These are phyloP conservation scores for Lineus longissimus DNA, from an alignment of 1,140 invertebrate genomes.

Conservation along the genomic window DNA sequence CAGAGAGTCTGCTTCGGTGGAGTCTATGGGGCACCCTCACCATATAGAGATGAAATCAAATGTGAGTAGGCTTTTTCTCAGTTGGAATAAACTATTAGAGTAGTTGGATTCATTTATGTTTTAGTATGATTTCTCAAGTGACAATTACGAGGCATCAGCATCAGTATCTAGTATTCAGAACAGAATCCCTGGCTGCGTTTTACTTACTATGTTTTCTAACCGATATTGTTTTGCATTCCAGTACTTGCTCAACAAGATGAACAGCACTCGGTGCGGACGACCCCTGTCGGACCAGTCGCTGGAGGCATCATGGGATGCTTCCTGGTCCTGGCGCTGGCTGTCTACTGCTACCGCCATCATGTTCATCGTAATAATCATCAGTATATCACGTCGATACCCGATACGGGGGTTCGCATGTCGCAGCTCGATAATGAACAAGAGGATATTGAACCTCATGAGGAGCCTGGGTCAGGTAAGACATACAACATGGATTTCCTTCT, in stretches of 20 bases:
- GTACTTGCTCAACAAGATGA: slow-evolving; percentile 56
- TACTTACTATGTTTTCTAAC: neutral
- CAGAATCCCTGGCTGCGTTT: no score
- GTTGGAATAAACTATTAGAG: neutral
- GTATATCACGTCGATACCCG: slow-evolving; percentile 46
- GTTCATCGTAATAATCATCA: slow-evolving; percentile 48
- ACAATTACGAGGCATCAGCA: no score
- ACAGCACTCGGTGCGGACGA: slow-evolving; percentile 54
- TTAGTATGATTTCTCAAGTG: no score
- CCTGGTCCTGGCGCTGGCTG: slow-evolving; percentile 60
- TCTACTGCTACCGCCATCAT: slow-evolving; percentile 64
- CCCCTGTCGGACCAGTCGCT: slow-evolving; percentile 64
- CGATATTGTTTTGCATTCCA: slow-evolving; percentile 26
- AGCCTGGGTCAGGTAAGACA: slow-evolving; percentile 35
- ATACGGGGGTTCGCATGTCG: slow-evolving; percentile 49
- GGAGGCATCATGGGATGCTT: slow-evolving; percentile 64
- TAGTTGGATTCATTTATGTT: neutral
- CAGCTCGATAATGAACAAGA: slow-evolving; percentile 57
- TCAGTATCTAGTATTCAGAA: no score
- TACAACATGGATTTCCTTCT: neutral
- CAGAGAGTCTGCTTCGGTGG: slow-evolving; percentile 81
- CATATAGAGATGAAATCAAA: slow-evolving; percentile 67
- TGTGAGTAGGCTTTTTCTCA: slow-evolving; percentile 43
- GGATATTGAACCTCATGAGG: slow-evolving; percentile 49
- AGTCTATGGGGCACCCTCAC: slow-evolving; percentile 73